Evolutionary conservation across 2,797 vertebrate genomes (phyloP).

Genomic region (Schizothorax lantsangensis): DNA sequence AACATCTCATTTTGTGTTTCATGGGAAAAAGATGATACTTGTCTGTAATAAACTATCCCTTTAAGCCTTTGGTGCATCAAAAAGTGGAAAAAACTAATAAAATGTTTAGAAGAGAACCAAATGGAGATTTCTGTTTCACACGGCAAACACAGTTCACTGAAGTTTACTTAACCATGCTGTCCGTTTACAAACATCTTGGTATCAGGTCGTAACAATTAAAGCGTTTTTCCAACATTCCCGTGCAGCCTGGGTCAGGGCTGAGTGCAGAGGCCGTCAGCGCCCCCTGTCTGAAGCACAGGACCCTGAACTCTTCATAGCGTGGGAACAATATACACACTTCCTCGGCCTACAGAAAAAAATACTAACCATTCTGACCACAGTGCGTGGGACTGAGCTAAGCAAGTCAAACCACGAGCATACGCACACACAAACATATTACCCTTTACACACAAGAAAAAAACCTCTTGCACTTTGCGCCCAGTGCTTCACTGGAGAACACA

Average conservation of each 20-base stretch:
- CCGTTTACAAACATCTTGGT: constrained; percentile 30
- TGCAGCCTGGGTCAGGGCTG: neutral
- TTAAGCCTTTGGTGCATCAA: neutral
- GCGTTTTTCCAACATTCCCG: constrained; percentile 21
- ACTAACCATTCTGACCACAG: constrained; percentile 62
- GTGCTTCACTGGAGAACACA: constrained; percentile 32
- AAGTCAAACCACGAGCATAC: constrained; percentile 60
- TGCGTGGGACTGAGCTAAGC: constrained; percentile 55
- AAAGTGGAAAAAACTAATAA: neutral
- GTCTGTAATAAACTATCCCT: too few relatives aligned
- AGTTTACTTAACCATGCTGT: constrained; percentile 20
- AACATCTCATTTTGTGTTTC: neutral
- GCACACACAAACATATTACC: constrained; percentile 44
- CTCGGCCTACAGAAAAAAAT: constrained; percentile 47
- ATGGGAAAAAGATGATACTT: neutral
- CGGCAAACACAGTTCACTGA: constrained; percentile 20
- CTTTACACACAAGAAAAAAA: constrained; percentile 31
- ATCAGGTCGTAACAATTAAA: constrained; percentile 32
- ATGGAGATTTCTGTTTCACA: neutral
- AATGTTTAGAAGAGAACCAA: neutral
- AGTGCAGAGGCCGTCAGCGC: constrained; percentile 34
- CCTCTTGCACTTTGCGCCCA: constrained; percentile 39
- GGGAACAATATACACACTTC: constrained; percentile 62
- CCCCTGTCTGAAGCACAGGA: constrained; percentile 49
- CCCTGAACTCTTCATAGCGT: constrained; percentile 50